Evolutionary conservation across 2,113 vertebrate species (phyloP).

Genomic region (Cyprinus carpio): DNA sequence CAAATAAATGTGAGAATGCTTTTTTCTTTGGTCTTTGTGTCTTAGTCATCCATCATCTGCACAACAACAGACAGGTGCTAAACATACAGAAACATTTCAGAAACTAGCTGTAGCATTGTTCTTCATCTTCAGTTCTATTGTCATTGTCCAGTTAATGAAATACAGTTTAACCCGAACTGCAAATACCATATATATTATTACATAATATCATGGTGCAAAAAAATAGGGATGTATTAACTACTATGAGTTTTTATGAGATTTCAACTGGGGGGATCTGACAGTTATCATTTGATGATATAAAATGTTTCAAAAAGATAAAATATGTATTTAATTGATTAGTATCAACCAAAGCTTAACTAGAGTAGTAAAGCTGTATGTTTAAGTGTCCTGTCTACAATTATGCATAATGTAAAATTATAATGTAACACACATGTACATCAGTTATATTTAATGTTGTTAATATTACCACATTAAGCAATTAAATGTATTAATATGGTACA

Average conservation of each 20-base stretch:
- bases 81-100: neutral
- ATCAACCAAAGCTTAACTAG: neutral
- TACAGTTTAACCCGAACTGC: neutral
- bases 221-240: neutral
- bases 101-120: neutral
- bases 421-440: neutral
- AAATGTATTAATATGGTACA: too few relatives aligned
- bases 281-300: neutral
- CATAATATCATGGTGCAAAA: neutral
- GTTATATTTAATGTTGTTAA: neutral
- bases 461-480: neutral
- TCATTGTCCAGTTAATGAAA: neutral
- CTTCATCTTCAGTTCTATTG: neutral
- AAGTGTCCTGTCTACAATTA: neutral
- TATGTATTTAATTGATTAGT: neutral
- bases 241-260: neutral
- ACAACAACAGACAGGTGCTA: neutral
- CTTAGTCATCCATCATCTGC: neutral
- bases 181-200: too few relatives aligned
- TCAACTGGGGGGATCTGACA: neutral
- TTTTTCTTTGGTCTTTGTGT: conserved; percentile 24
- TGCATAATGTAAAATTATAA: neutral
- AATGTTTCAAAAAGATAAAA: neutral
- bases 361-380: neutral
- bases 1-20: conserved; percentile 45